Evolutionary conservation across 2,113 vertebrate species (phyloP), one percentile per base, ranked within the genome.

Genomic region (Muntiacus reevesi): DNA sequence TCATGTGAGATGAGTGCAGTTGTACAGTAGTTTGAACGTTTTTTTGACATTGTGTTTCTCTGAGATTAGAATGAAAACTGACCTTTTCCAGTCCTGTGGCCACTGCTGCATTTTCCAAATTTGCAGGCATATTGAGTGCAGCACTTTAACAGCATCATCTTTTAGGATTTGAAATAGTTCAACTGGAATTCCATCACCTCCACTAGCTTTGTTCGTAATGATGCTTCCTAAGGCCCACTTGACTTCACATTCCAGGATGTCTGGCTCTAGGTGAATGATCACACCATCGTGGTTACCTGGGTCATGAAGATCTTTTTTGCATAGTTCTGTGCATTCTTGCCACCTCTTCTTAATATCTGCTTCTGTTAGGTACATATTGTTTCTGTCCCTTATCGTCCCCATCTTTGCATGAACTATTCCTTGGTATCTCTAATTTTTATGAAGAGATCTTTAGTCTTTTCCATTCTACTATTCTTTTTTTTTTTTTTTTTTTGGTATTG

Each of bases 301-400:
- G 60, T 64, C 30, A 64, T 16, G 15, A 33, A 64, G 60, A 16
- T 33, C 30, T 64, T 33, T 59, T 25, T 62, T 64, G 30, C 60
- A 64, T 7, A 64, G 14, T 62, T 62, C 60, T 64, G 30, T 33
- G 30, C 30, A 8, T 64, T 64, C 60, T 64, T 64, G 6, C 30
- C 60, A 33, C 60, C 30, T 64, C 60, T 64, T 64, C 14, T 16
- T 64, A 33, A 64, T 64, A 64, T 64, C 30, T 17, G 2, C 15
- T 33, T 64, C 30, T 16, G 15, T 16, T 64, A 16, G 60, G 14
- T 33, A 33, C 14, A 64, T 16, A 14, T 30, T 33, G 3, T 33
- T 62, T 16, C 15, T 64, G 16, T 1, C 30, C 14, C 33, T 64
- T 33, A 17, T 64, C 0, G 1, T 33, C 6, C 30, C 3, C 3